Percentiles rank a stretch among this genome's conserved stretches.
phyloP scores from a whole-genome alignment of 2,113 vertebrate species.

The Aegypius monachus region DNA sequence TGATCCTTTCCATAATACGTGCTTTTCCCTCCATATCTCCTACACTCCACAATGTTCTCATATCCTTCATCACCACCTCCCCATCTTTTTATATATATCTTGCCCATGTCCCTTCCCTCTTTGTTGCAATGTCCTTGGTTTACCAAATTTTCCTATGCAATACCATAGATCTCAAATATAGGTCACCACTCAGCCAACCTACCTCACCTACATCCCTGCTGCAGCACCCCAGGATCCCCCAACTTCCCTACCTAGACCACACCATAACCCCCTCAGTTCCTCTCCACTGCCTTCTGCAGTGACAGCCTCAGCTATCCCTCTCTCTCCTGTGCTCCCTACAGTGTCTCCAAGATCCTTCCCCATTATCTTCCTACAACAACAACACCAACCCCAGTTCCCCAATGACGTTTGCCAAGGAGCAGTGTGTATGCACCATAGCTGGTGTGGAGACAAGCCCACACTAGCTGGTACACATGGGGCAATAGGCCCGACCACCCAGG shows the following conservation, averaged over 20 bases:
- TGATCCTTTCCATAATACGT: background rate
- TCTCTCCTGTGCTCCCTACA: background rate
- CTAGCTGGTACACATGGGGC: background rate
- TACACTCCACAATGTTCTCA: background rate
- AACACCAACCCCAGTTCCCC: background rate
- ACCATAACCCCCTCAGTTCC: background rate
- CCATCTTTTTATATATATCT: background rate
- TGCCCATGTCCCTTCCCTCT: background rate
- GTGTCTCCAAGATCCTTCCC: background rate
- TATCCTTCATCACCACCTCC: background rate
- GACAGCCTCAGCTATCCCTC: background rate
- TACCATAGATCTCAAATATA: background rate
- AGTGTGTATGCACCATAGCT: background rate
- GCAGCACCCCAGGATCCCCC: background rate
- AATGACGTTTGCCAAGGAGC: background rate
- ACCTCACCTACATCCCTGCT: background rate
- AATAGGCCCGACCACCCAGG: background rate
- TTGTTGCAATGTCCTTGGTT: background rate
- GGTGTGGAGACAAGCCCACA: background rate
- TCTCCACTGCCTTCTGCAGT: background rate
- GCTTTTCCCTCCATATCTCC: background rate
- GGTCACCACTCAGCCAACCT: background rate
- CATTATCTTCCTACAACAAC: background rate
- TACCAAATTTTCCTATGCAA: background rate
- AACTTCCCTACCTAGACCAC: background rate